These are phyloP conservation scores for Anoura caudifer DNA, from an alignment of 2,113 vertebrate genomes.

Conservation along the genomic window DNA sequence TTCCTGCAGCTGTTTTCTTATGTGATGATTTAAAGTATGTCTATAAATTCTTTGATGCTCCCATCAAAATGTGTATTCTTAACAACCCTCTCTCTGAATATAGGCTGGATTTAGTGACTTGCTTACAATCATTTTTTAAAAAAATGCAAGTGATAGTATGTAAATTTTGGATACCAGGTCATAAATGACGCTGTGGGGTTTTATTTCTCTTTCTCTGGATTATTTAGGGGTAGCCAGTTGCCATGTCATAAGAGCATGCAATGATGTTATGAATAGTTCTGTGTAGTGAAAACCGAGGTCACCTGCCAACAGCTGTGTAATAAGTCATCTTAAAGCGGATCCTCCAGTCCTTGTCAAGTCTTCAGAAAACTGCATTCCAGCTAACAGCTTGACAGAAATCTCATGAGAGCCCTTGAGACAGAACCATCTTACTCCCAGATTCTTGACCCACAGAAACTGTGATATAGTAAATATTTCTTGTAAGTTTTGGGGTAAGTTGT, in stretches of 20 bases:
- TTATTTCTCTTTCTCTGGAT: slow-evolving; percentile 8
- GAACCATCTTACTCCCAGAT: not conserved
- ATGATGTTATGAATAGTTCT: not conserved
- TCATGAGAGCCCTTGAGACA: not conserved
- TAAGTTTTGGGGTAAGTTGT: not conserved
- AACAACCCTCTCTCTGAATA: not conserved
- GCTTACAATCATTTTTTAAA: not conserved
- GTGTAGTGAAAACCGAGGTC: not conserved
- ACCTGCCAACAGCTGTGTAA: not conserved
- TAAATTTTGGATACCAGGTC: not conserved
- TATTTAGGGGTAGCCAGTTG: not conserved
- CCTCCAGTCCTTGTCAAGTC: not conserved
- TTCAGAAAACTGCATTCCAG: not conserved
- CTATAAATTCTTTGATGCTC: not conserved
- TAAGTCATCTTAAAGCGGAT: not conserved
- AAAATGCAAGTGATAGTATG: not conserved
- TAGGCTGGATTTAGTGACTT: not conserved
- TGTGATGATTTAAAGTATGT: not conserved
- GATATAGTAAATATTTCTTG: not conserved
- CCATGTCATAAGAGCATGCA: not conserved
- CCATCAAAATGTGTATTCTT: not conserved
- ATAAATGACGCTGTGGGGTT: not conserved
- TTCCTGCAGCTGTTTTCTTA: not conserved
- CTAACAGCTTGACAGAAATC: not conserved
- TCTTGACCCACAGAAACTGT: not conserved